Evolutionary conservation across 2,113 vertebrate species (phyloP).

Genomic region (Mustela nigripes): DNA sequence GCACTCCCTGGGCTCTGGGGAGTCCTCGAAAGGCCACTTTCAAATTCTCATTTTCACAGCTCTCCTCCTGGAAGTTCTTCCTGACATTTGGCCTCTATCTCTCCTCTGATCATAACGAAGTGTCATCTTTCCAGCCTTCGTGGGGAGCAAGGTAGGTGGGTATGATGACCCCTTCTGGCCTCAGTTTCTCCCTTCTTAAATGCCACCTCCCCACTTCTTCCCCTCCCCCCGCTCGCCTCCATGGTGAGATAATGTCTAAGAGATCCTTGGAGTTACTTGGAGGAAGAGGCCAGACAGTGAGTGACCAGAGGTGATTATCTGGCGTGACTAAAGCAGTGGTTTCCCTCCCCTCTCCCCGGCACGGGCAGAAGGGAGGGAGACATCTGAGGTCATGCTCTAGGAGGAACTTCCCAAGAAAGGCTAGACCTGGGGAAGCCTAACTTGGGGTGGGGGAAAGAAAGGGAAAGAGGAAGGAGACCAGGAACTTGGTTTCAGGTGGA

Average conservation of each 20-base stretch:
- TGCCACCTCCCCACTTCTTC: not conserved
- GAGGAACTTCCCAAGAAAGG: conserved; percentile 53
- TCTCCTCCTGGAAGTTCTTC: not conserved
- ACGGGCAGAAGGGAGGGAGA: conserved; percentile 64
- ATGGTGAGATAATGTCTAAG: conserved; percentile 84
- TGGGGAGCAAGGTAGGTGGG: not conserved
- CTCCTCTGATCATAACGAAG: not conserved
- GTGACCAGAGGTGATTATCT: conserved; percentile 86
- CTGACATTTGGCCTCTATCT: not conserved
- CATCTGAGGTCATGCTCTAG: conserved; percentile 51
- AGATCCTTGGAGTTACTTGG: conserved; percentile 77
- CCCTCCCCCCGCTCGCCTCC: not conserved
- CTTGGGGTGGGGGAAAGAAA: not conserved
- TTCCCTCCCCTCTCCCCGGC: conserved; percentile 53
- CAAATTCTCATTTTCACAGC: not conserved
- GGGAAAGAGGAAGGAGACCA: not conserved
- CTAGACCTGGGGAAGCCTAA: not conserved
- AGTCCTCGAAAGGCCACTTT: not conserved
- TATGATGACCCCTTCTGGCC: not conserved
- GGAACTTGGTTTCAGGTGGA: not conserved
- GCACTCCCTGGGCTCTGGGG: accelerated
- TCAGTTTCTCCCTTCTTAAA: conserved; percentile 74
- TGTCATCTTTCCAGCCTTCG: not conserved
- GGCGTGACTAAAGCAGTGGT: conserved; percentile 82
- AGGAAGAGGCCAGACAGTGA: conserved; percentile 83